These are phyloP conservation scores for Coregonus suidteri DNA, from an alignment of 2,797 vertebrate genomes.

Conservation along the genomic window DNA sequence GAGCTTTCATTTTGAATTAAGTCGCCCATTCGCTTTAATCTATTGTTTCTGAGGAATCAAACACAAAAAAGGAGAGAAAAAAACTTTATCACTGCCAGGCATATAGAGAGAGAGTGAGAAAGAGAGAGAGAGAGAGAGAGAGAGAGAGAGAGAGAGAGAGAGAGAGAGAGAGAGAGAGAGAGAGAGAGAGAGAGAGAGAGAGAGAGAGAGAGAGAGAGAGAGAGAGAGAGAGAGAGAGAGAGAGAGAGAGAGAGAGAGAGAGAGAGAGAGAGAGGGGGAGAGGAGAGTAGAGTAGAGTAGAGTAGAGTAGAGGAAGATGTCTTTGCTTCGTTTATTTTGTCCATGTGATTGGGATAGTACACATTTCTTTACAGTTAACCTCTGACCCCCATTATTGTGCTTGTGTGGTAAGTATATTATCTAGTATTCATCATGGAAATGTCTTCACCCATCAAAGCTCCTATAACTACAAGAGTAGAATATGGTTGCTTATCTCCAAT, in stretches of 20 bases:
- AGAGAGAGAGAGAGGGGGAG: too few species aligned
- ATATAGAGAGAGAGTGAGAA: background rate
- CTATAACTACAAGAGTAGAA: background rate
- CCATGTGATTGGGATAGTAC: background rate
- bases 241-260: background rate
- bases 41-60: constrained; percentile 73
- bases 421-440: background rate
- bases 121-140: background rate
- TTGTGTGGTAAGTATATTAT: background rate
- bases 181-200: background rate
- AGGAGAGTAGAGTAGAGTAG: too few species aligned
- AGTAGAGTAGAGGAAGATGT: background rate
- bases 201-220: background rate
- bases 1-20: constrained; percentile 71
- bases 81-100: background rate
- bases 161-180: background rate
- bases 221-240: background rate
- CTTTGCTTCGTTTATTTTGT: background rate
- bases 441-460: background rate
- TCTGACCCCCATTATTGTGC: background rate
- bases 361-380: background rate
- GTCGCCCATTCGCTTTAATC: constrained; percentile 71
- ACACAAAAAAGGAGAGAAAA: constrained; percentile 44
- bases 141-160: background rate
- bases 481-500: background rate